phyloP scores from a whole-genome alignment of 2,888 invertebrate species.

The Sthenelais limicola region DNA sequence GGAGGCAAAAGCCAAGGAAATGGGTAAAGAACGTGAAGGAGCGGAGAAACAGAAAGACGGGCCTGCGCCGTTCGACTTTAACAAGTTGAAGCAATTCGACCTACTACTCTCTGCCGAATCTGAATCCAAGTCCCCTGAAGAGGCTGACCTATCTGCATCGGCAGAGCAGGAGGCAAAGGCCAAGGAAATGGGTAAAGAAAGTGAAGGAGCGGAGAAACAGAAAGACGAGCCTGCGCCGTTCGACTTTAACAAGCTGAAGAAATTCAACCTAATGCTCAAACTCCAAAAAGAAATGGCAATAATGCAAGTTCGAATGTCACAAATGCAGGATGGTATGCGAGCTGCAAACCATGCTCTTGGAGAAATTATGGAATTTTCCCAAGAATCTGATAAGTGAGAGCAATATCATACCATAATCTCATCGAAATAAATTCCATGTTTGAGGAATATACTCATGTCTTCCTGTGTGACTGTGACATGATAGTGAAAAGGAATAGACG shows the following conservation, averaged over 20 bases:
- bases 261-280: constrained; percentile 14
- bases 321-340: constrained; percentile 23
- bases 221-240: background rate
- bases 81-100: constrained; percentile 9
- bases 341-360: constrained; percentile 11
- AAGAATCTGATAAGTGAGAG: too few relatives aligned
- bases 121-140: background rate
- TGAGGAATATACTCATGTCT: too few relatives aligned
- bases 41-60: too few relatives aligned
- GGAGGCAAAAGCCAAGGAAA: too few relatives aligned
- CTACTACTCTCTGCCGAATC: background rate
- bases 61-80: background rate
- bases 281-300: constrained; percentile 25
- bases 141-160: background rate
- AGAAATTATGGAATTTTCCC: too few relatives aligned
- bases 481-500: too few relatives aligned
- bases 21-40: too few relatives aligned
- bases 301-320: constrained; percentile 7
- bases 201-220: background rate
- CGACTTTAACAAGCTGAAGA: background rate
- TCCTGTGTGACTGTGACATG: too few relatives aligned
- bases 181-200: too few relatives aligned
- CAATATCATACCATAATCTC: too few relatives aligned
- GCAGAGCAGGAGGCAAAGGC: background rate
- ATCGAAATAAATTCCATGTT: too few relatives aligned